Evolutionary conservation across 1,140 invertebrate genomes (phyloP).

Genomic region (Rhagoletis pomonella): DNA sequence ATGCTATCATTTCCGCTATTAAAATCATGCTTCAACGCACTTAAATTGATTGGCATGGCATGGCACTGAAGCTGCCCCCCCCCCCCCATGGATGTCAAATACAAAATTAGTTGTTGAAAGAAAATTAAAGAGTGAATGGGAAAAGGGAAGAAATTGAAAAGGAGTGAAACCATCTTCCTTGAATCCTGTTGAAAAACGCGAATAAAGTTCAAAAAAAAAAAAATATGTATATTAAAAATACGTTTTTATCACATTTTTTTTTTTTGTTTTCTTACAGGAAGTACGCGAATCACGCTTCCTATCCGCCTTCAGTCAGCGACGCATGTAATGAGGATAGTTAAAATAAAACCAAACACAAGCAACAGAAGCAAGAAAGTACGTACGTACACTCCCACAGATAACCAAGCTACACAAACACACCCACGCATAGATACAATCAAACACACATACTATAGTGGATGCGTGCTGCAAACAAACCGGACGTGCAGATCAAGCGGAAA

Average conservation of each 20-base stretch:
- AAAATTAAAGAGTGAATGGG: background rate
- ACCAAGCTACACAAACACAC: background rate
- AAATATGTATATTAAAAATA: background rate
- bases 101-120: background rate
- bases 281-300: constrained; percentile 37
- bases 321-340: constrained; percentile 2
- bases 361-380: background rate
- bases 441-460: background rate
- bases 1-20: constrained; percentile 10
- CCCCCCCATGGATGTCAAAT: background rate
- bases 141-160: constrained; percentile 12
- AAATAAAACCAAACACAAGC: background rate
- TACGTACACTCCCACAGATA: background rate
- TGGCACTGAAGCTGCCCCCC: background rate
- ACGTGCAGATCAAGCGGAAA: background rate
- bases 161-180: constrained; percentile 1
- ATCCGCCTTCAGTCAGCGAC: constrained; percentile 42
- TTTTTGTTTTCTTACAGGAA: constrained; percentile 36
- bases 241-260: background rate
- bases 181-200: background rate
- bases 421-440: background rate
- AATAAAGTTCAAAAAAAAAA: constrained; percentile 6
- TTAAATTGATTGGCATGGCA: background rate
- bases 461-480: background rate
- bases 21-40: background rate